Evolutionary conservation across 2,888 invertebrate species (phyloP).

Genomic region (Sarcophaga variegata): DNA sequence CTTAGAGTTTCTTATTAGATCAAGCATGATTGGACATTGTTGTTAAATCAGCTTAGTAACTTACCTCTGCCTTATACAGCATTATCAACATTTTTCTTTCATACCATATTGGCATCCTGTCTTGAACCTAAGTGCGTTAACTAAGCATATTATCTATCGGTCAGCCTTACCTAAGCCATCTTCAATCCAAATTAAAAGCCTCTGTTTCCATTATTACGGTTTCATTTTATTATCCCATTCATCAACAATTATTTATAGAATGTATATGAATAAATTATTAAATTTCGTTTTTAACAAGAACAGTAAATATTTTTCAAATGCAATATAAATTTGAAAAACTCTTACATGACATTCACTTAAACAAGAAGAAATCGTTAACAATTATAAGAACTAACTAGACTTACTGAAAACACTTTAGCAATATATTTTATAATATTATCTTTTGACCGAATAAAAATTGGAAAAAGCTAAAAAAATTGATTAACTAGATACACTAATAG

Average conservation of each 20-base stretch:
- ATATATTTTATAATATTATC: background rate
- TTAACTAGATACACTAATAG: slow-evolving; percentile 53
- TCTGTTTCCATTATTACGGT: background rate
- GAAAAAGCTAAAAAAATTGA: slow-evolving; percentile 47
- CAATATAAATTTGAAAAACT: slow-evolving; percentile 44
- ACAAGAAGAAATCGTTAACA: slow-evolving; percentile 51
- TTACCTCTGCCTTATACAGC: no score
- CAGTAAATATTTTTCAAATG: slow-evolving; percentile 44
- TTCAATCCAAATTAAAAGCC: background rate
- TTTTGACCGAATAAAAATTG: slow-evolving; percentile 25
- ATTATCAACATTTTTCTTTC: no score
- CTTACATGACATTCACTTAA: slow-evolving; percentile 26
- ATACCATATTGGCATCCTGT: background rate
- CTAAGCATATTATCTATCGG: background rate
- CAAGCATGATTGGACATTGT: no score
- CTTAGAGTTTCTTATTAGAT: no score
- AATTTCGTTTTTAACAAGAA: slow-evolving; percentile 58
- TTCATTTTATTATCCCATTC: slow-evolving; percentile 7
- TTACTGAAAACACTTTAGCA: slow-evolving; percentile 41
- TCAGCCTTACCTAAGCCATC: background rate
- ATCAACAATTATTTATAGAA: slow-evolving; percentile 28
- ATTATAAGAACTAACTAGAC: slow-evolving; percentile 58
- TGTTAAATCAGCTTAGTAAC: no score
- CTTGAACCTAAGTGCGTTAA: background rate
- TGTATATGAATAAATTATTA: slow-evolving; percentile 26